Percentiles rank a stretch among this genome's conserved stretches.
Evolutionary conservation across 2,888 invertebrate genomes (phyloP).

Genomic region (Lobophora halterata): DNA sequence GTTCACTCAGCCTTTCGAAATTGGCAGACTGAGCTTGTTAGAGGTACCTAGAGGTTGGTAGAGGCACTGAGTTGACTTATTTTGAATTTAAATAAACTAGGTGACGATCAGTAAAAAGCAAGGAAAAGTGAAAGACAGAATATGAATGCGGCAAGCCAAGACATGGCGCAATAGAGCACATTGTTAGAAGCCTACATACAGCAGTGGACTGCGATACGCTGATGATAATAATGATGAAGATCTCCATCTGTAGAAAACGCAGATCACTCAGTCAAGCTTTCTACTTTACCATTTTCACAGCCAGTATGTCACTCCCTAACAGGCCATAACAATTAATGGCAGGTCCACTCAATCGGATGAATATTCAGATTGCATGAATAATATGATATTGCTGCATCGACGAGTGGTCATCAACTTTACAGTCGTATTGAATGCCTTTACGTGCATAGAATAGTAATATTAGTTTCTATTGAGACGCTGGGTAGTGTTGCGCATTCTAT

Average conservation of each 20-base stretch:
- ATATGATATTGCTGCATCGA: conserved; percentile 61
- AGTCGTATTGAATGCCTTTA: conserved; percentile 44
- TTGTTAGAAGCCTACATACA: no score
- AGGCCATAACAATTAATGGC: conserved; percentile 71
- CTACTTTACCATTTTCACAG: conserved; percentile 3
- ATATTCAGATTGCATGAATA: conserved; percentile 73
- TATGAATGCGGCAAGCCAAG: no score
- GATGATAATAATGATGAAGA: no score
- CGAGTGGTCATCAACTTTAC: conserved; percentile 50
- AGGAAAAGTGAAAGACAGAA: no score
- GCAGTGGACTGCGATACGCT: no score
- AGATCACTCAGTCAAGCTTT: conserved; percentile 7
- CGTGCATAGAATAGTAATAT: conserved; percentile 50
- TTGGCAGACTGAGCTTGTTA: conserved; percentile 10
- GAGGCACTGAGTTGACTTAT: no score
- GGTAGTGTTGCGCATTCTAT: no score
- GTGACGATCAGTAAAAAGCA: no score
- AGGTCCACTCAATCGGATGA: conserved; percentile 66
- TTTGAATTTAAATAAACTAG: no score
- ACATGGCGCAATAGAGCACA: no score
- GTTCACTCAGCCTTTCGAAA: conserved; percentile 17
- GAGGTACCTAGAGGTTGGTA: no score
- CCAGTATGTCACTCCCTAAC: conserved; percentile 45
- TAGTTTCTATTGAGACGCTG: conserved; percentile 17
- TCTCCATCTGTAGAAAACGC: no score